Evolutionary conservation across 2,888 invertebrate genomes (phyloP).

Genomic region (Aleiodes testaceus): DNA sequence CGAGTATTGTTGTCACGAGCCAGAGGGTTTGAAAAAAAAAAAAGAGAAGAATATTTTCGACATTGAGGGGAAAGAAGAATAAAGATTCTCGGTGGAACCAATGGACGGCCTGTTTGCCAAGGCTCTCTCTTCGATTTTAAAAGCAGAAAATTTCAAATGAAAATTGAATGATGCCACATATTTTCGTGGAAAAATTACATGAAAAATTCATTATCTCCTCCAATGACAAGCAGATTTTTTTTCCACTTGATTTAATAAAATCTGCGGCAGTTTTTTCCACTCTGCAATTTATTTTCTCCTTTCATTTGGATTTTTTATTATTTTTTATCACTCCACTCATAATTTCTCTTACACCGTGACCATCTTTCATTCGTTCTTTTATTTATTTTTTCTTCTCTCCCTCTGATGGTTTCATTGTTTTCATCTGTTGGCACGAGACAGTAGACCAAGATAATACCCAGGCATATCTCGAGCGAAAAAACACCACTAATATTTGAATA

Average conservation of each 20-base stretch:
- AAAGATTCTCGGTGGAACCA: slow-evolving; percentile 6
- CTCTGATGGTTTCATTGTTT: slow-evolving; percentile 35
- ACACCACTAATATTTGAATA: slow-evolving; percentile 30
- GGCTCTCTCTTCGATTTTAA: background rate
- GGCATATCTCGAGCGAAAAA: slow-evolving; percentile 29
- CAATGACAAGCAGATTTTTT: background rate
- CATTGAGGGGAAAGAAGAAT: slow-evolving; percentile 2
- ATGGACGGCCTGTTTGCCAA: slow-evolving; percentile 3
- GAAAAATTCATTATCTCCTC: background rate
- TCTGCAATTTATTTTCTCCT: slow-evolving; percentile 14
- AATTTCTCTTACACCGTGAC: slow-evolving; percentile 25
- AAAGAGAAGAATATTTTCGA: background rate
- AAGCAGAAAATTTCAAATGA: slow-evolving; percentile 11
- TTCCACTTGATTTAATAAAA: background rate
- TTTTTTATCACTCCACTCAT: slow-evolving; percentile 15
- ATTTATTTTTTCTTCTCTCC: background rate
- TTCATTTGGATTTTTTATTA: slow-evolving; percentile 9
- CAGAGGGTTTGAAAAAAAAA: slow-evolving; percentile 11
- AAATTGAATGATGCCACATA: background rate
- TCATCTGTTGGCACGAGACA: slow-evolving; percentile 36
- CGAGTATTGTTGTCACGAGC: slow-evolving; percentile 24
- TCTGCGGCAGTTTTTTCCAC: background rate
- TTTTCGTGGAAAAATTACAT: background rate
- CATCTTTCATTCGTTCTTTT: slow-evolving; percentile 28
- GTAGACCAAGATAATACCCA: slow-evolving; percentile 25